Evolutionary conservation across 2,113 vertebrate genomes (phyloP).

Genomic region (Eidolon helvum): DNA sequence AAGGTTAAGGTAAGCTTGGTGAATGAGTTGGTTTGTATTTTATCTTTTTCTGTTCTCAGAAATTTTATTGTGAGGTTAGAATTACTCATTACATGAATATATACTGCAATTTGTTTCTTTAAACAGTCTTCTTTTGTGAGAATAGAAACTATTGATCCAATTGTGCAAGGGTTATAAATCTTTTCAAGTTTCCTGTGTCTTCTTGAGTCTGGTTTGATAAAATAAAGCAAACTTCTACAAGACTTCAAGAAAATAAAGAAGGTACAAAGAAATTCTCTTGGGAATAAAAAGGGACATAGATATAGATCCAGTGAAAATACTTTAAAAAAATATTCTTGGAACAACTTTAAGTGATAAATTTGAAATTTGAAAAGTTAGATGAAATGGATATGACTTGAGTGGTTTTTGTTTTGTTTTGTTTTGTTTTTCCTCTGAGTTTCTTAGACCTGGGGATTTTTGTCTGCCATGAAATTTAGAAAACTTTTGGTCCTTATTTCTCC

Average conservation of each 20-base stretch:
- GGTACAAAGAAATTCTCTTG: background rate
- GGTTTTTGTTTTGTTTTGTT: background rate
- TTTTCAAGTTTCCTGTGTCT: background rate
- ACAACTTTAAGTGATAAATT: background rate
- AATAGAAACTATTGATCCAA: background rate
- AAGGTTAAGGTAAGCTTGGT: background rate
- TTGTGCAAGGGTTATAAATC: background rate
- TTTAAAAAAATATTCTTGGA: background rate
- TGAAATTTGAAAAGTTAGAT: background rate
- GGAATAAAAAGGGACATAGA: background rate
- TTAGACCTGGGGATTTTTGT: background rate
- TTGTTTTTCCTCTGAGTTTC: background rate
- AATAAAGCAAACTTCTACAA: background rate
- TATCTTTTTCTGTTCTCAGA: background rate
- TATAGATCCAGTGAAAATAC: background rate
- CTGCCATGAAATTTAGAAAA: background rate
- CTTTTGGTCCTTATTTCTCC: background rate
- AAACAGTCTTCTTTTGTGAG: background rate
- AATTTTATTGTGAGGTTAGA: conserved; percentile 6
- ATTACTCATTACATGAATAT: background rate
- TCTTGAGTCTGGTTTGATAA: background rate
- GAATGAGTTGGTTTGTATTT: background rate
- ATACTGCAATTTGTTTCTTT: background rate
- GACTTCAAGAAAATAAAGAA: background rate
- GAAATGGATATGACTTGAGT: background rate